Conservation (phyloP, 2,888 invertebrate genomes). For the Drosophila colorata region DNA sequence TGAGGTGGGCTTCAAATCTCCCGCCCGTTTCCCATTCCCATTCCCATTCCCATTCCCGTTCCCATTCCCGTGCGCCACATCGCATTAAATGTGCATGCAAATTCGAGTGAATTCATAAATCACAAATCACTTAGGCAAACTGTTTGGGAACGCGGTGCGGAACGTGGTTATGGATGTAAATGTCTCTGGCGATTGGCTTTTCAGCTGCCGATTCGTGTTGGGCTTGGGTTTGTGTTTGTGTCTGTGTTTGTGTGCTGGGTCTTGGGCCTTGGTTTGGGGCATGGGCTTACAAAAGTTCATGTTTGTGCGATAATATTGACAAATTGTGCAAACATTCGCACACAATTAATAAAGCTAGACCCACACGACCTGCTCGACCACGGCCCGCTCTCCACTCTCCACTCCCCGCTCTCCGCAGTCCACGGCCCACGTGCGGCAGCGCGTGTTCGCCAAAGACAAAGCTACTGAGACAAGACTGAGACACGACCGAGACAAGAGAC, state of each 20-base stretch:
- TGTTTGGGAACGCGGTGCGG: slow-evolving; percentile 29
- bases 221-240: neutral
- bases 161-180: slow-evolving; percentile 28
- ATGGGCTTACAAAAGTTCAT: slow-evolving; percentile 68
- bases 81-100: slow-evolving; percentile 70
- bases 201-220: slow-evolving; percentile 9
- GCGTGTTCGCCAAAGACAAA: slow-evolving; percentile 49
- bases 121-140: slow-evolving; percentile 76
- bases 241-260: no score
- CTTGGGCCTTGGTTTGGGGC: slow-evolving; percentile 17
- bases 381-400: neutral
- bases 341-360: slow-evolving; percentile 75
- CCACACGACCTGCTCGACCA: slow-evolving; percentile 37
- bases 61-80: slow-evolving; percentile 37
- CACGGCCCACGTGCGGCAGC: slow-evolving; percentile 50
- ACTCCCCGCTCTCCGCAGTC: neutral
- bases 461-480: slow-evolving; percentile 42
- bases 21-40: slow-evolving; percentile 1
- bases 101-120: slow-evolving; percentile 73
- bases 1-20: slow-evolving; percentile 11
- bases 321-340: slow-evolving; percentile 82
- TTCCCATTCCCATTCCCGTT: slow-evolving; percentile 1
- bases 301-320: slow-evolving; percentile 80
- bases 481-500: slow-evolving; percentile 56
- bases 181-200: slow-evolving; percentile 27